phyloP scores from a whole-genome alignment of 23 tunicate genomes.

The Halocynthia aurantium region DNA sequence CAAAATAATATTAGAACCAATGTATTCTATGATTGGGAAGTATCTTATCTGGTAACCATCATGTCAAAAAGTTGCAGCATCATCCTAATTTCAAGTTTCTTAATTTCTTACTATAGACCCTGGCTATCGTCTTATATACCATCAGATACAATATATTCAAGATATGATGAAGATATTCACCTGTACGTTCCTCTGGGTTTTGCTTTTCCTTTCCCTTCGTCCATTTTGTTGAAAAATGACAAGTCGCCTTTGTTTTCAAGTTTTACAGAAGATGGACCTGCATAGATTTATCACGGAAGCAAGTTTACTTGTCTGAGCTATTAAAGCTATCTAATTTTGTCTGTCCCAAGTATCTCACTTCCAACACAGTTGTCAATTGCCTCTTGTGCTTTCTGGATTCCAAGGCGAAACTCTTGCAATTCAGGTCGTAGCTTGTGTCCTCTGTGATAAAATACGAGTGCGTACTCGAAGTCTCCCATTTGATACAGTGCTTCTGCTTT shows the following conservation, averaged over 20 bases:
- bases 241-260: slow-evolving; percentile 93
- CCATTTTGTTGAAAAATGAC: slow-evolving; percentile 92
- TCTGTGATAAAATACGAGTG: slow-evolving; percentile 92
- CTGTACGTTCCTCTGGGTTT: slow-evolving; percentile 68
- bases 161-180: slow-evolving; percentile 17
- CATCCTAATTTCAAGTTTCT: no score
- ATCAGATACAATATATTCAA: no score
- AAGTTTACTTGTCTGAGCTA: not conserved
- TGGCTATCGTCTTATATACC: no score
- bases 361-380: slow-evolving; percentile 96
- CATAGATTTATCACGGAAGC: not conserved
- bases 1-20: not conserved
- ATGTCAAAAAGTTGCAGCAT: no score
- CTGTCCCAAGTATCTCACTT: slow-evolving; percentile 34
- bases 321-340: not conserved
- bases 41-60: no score
- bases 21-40: no score
- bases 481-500: slow-evolving; percentile 98
- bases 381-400: slow-evolving; percentile 98
- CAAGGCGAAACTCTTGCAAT: slow-evolving; percentile 91
- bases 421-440: slow-evolving; percentile 96
- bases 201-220: slow-evolving; percentile 76
- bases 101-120: no score
- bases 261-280: slow-evolving; percentile 90
- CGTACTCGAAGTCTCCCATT: slow-evolving; percentile 97